Base-by-base conservation (phyloP, 2,888 invertebrate genomes). In the Tineola bisselliella region DNA sequence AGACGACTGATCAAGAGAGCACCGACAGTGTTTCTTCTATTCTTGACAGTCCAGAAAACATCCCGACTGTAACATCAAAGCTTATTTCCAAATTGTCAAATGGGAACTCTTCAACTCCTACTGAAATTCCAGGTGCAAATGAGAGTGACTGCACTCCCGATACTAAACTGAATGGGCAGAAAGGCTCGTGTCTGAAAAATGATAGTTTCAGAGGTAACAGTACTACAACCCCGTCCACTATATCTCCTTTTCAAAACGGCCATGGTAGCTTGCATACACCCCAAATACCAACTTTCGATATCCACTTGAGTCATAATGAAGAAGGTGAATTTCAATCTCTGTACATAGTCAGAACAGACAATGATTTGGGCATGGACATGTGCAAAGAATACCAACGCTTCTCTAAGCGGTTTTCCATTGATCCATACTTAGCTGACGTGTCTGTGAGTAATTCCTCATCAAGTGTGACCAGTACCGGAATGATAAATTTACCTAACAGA, bases 41-140 rank as follows among this genome's bases (percentile, higher is more conserved):
- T 48, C 65, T 84, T 59, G 83, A 82, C 6, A 86, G 84, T 64
- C 84, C 83, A 1, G 84, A 81, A 18, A 70, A 73, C 58, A 65
- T 74, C 12, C 81, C 81, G 1, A 81, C 66, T 62, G 77, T 81
- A 0, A 69, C 84, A 43, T 81, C 84, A 0, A 86, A 84, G 65
- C 63, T 87, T 61, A 86, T 87, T 18, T 77, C 84, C 0, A 86
- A 87, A 70, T 67, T 87, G n/a, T 84, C 84, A 0, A 87, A 87
- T 61, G 87, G 87, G 0, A 77, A 81, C 63, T 86, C 87, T 0
- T 87, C 87, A 11, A 87, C 87, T 0, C 87, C 87, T 5, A 76
- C 83, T 0, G 84, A 87, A 64, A 4, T 65, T 0, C 68, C 68
- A 15, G 68, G 63, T 0, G 79, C 79, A 63, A 67, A 74, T 48